Base-by-base conservation (phyloP, 2,888 invertebrate genomes). In the Stomorhina lunata region DNA sequence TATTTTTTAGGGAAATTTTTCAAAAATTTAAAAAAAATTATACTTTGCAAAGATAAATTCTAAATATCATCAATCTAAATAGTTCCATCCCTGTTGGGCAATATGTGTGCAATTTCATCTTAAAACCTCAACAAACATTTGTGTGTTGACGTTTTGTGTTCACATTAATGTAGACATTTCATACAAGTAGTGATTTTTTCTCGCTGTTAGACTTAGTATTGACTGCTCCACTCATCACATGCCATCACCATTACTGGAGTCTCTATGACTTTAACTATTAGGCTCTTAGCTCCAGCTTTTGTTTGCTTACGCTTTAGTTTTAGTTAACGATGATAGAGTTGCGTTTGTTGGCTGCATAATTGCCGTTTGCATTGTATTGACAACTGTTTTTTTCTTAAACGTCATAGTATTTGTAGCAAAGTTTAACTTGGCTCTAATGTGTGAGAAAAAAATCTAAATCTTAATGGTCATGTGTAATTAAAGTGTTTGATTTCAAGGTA, bases 401-500 rank as follows among this genome's bases (percentile, higher is more conserved):
- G 32, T 32, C 22, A 22, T 22, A 43, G 12, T 59, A 59, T 20
- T 27, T 72, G 25, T 68, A 61, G n/a, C n/a, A n/a, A n/a, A n/a
- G n/a, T n/a, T n/a, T n/a, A n/a, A n/a, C n/a, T n/a, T n/a, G n/a
- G n/a, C n/a, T n/a, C n/a, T n/a, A n/a, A n/a, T n/a, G n/a, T 72
- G 79, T 77, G 53, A 77, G 69, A 77, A 77, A 75, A 48, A 66
- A 66, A 55, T 75, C 32, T 65, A 27, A 80, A 80, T 80, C 79
- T 72, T 80, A 80, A 73, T 80, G 79, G 79, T 68, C 72, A 66
- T 66, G 66, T 66, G 79, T 73, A 80, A 80, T 80, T 80, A 80
- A 80, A 80, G 79, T 80, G 79, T 80, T 80, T 72, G 79, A 80
- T 80, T 80, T 80, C 72, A 80, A 80, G 79, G 79, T 73, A 80